These are phyloP conservation scores for Ormyrus nitidulus DNA, from an alignment of 2,888 invertebrate genomes.

Conservation along the genomic window DNA sequence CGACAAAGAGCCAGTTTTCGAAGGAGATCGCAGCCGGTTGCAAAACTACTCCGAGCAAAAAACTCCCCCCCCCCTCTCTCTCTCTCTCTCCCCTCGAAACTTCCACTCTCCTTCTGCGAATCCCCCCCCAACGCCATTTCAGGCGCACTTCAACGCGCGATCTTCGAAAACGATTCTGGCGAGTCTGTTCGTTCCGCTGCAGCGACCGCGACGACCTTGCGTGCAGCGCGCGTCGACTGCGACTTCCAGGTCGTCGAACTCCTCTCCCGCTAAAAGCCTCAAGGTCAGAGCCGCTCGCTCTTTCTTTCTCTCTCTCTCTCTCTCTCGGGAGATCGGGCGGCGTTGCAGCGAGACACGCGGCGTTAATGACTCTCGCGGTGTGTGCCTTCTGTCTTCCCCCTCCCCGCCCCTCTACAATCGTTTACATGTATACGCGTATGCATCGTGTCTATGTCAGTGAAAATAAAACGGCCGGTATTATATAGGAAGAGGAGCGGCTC, in stretches of 20 bases:
- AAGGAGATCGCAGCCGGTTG: no score
- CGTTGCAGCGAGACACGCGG: no score
- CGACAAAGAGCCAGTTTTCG: no score
- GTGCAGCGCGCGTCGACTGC: conserved; percentile 16
- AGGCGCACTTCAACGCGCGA: background rate
- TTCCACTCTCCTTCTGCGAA: no score
- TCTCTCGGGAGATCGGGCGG: background rate
- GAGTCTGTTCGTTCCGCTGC: conserved; percentile 23
- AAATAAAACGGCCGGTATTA: conserved; percentile 3
- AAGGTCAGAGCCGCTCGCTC: conserved; percentile 51
- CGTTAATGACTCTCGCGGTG: no score
- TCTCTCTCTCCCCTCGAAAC: no score
- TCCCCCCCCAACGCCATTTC: no score
- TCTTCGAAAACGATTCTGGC: background rate
- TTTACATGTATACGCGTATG: no score
- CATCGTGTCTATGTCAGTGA: conserved; percentile 12
- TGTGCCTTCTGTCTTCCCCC: background rate
- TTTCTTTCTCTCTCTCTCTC: conserved; percentile 17
- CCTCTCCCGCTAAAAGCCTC: conserved; percentile 56
- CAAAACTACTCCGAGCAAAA: no score
- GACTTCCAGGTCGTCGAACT: conserved; percentile 57
- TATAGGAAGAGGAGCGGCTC: conserved; percentile 1
- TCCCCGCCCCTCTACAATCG: background rate
- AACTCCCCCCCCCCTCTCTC: no score
- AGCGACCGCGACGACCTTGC: conserved; percentile 45